phyloP scores from a whole-genome alignment of 2,797 vertebrate species.

The Muscicapa comitata region DNA sequence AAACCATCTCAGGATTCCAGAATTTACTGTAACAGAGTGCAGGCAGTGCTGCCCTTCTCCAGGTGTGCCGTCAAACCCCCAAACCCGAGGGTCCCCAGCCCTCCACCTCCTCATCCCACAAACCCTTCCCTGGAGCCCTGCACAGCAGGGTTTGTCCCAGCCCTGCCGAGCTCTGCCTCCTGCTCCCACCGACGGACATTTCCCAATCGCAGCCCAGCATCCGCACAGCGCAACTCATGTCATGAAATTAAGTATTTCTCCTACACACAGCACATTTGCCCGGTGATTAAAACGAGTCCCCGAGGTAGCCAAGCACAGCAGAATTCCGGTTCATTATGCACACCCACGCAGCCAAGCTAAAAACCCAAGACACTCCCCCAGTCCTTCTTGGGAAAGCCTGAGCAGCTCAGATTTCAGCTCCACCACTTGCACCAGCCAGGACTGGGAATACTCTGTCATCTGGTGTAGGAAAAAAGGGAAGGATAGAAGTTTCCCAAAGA shows the following conservation, averaged over 20 bases:
- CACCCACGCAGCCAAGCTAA: constrained; percentile 43
- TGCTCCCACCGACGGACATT: neutral
- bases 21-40: neutral
- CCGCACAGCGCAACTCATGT: neutral
- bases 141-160: neutral
- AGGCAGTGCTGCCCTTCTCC: neutral
- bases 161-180: constrained; percentile 25
- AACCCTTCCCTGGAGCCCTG: neutral
- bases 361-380: constrained; percentile 36
- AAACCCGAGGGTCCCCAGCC: neutral
- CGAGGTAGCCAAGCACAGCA: constrained; percentile 52
- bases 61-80: neutral
- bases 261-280: constrained; percentile 43
- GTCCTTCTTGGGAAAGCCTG: constrained; percentile 2
- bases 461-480: neutral
- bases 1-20: neutral
- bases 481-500: neutral
- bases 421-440: neutral
- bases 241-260: constrained; percentile 25
- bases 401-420: neutral
- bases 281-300: constrained; percentile 48
- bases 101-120: neutral
- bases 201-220: neutral
- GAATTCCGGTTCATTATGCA: constrained; percentile 46
- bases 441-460: neutral